Conservation (phyloP, 2,888 invertebrate genomes). For the Ornithoptera priamus region DNA sequence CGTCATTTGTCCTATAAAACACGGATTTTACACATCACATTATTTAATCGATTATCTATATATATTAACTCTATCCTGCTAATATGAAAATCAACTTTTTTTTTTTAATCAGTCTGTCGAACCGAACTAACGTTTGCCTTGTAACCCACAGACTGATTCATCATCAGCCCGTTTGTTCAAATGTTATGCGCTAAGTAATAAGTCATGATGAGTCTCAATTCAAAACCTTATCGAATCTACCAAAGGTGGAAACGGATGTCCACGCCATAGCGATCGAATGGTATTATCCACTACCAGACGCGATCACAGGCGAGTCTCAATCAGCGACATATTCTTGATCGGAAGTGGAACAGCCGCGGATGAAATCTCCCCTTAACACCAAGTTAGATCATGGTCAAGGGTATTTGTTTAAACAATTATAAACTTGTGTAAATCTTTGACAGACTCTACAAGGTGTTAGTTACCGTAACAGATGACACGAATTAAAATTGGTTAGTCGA, state of each 20-base stretch:
- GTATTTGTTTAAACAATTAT: not conserved
- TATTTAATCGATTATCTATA: slow-evolving; percentile 1
- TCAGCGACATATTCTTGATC: too few relatives aligned
- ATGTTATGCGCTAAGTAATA: slow-evolving; percentile 36
- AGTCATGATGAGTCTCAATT: slow-evolving; percentile 24
- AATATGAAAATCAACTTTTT: slow-evolving; percentile 17
- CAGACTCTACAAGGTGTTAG: slow-evolving; percentile 21
- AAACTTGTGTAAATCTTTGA: slow-evolving; percentile 8
- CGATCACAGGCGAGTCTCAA: too few relatives aligned
- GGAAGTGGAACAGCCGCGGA: too few relatives aligned
- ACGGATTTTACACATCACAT: slow-evolving; percentile 28
- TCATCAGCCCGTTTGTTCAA: slow-evolving; percentile 12
- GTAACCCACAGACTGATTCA: not conserved
- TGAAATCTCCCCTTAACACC: too few relatives aligned
- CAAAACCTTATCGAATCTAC: slow-evolving; percentile 21
- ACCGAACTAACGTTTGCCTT: slow-evolving; percentile 30
- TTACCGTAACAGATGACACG: slow-evolving; percentile 43
- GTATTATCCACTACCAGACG: too few relatives aligned
- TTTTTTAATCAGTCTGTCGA: slow-evolving; percentile 31
- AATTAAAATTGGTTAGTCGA: slow-evolving; percentile 51
- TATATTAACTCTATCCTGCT: slow-evolving; percentile 14
- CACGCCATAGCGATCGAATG: not conserved
- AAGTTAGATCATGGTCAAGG: too few relatives aligned
- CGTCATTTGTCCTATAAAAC: slow-evolving; percentile 14
- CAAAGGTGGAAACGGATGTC: slow-evolving; percentile 11